Evolutionary conservation across 2,888 invertebrate species (phyloP).

Genomic region (Hirtodrosophila trivittata): DNA sequence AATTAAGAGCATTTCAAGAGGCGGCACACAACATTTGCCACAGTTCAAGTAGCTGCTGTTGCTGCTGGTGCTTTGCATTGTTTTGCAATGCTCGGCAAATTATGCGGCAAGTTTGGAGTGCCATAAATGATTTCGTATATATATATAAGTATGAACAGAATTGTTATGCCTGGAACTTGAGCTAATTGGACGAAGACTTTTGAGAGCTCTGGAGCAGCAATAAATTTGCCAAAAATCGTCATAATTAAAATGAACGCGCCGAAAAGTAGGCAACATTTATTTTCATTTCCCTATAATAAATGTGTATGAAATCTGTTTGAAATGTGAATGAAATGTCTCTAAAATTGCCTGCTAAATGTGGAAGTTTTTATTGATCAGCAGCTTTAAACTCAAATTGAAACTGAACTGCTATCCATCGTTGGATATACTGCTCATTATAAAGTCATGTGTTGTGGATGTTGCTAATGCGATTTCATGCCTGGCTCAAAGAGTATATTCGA

Average conservation of each 20-base stretch:
- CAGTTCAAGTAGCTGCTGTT: constrained; percentile 42
- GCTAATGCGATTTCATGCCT: constrained; percentile 2
- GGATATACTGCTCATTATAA: too few relatives aligned
- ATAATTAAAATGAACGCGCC: constrained; percentile 48
- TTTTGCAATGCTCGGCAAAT: constrained; percentile 26
- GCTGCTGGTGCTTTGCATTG: constrained; percentile 17
- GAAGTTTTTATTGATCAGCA: neutral
- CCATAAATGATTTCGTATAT: constrained; percentile 20
- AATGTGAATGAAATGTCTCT: constrained; percentile 16
- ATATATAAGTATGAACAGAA: constrained; percentile 9
- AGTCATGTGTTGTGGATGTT: neutral
- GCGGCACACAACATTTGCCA: constrained; percentile 19
- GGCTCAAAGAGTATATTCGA: constrained; percentile 1
- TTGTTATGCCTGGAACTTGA: constrained; percentile 10
- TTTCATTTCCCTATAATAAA: constrained; percentile 21
- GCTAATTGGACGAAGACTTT: constrained; percentile 36
- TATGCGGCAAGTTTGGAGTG: constrained; percentile 21
- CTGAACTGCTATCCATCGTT: too few relatives aligned
- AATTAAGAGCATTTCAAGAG: constrained; percentile 84
- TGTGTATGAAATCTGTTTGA: constrained; percentile 11
- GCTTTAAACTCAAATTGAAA: neutral
- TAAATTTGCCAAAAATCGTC: constrained; percentile 40
- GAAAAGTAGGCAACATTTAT: constrained; percentile 40
- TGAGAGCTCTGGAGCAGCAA: constrained; percentile 4
- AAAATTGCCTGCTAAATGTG: constrained; percentile 2